phyloP scores from a whole-genome alignment of 2,113 vertebrate species.

The Taxidea taxus region DNA sequence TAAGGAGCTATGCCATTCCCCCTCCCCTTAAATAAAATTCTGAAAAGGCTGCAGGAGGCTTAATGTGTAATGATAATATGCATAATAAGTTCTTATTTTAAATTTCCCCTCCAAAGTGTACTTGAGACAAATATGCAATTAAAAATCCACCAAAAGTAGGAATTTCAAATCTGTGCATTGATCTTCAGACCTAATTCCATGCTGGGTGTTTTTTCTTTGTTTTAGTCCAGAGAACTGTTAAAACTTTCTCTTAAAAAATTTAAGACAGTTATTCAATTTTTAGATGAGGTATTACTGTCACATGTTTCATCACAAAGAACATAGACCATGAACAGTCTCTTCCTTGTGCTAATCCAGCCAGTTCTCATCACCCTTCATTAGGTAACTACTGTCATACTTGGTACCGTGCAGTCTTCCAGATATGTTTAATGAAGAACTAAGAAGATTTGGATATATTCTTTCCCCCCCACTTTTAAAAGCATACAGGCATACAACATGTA shows the following conservation, averaged over 20 bases:
- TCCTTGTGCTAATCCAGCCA: background rate
- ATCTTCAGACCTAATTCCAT: background rate
- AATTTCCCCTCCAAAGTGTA: background rate
- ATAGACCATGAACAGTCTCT: background rate
- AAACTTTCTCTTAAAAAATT: background rate
- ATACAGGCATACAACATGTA: background rate
- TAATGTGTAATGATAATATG: background rate
- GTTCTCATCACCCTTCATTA: background rate
- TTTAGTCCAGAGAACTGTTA: background rate
- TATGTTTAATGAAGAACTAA: conserved; percentile 1
- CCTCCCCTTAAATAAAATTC: background rate
- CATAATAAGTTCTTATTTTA: background rate
- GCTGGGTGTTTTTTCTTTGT: background rate
- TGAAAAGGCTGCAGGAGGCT: background rate
- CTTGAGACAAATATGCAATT: background rate
- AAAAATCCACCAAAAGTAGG: background rate
- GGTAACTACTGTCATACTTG: background rate
- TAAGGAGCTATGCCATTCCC: conserved; percentile 72
- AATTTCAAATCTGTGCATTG: background rate
- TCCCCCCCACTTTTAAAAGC: background rate
- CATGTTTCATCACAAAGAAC: background rate
- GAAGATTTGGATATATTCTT: background rate
- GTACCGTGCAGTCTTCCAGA: background rate
- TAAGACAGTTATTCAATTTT: background rate
- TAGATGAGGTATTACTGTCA: background rate